Base-by-base conservation (phyloP, 2,113 vertebrate species). In the Otolemur garnettii region DNA sequence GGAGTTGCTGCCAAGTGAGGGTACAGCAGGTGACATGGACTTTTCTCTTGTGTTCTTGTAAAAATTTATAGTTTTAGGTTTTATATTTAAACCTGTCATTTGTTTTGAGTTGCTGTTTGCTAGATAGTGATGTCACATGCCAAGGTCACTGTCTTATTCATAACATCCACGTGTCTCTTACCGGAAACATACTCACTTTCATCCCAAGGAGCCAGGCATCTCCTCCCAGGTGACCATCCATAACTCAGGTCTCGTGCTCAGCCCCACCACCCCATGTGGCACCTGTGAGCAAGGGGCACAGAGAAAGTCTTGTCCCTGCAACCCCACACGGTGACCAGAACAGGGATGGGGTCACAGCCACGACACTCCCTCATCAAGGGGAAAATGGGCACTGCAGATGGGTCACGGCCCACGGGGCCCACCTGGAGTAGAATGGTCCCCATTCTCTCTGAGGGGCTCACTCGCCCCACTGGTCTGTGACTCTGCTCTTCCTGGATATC, bases 391-490 rank as follows among this genome's bases (percentile, higher is more conserved):
- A 12, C 64, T 66, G 64, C 55, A 55, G 55, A 13, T 55, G 55
- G 10, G 55, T 55, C 11, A 55, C 55, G 55, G 55, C 55, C 55
- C 55, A 50, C 14, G 45, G 55, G 10, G 13, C 19, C 21, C 19
- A 15, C 30, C 66, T 33, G 13, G 30, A 15, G 66, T 7, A 33
- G 28, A 7, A 30, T 17, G 33, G 35, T 42, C 69, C 35, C 21
- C 10, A 1, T 12, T 21, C 35, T 22, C 69, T 35, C 1, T 1
- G 21, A 35, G 35, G 10, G 1, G 59, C 30, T 9, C 2, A n/a
- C 5, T 9, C 4, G 42, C 24, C 38, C 38, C 22, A 26, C 26
- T 75, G 72, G 24, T 75, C 24, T 17, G 62, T 28, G 42, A 42
- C 72, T 75, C 22, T 45, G 42, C 22, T 45, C 38, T 75, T 30